Base-by-base conservation (phyloP, 2,113 vertebrate species). In the Cairina moschata region DNA sequence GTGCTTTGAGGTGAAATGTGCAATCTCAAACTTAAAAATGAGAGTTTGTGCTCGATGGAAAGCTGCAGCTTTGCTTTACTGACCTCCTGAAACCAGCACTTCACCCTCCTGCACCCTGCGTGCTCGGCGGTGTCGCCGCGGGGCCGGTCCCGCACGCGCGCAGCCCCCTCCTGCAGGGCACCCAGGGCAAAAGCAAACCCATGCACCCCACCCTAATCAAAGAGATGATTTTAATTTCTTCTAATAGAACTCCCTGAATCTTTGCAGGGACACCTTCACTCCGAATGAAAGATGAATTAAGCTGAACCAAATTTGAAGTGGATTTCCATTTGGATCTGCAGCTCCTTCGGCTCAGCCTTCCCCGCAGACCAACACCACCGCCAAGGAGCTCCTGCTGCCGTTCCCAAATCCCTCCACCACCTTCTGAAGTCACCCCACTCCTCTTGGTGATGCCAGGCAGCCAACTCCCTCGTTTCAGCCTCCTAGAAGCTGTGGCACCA, bases 71-170 rank as follows among this genome's bases (percentile, higher is more conserved):
- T 13, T 25, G 29, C 46, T 32, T 28, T 2, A 11, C 6, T 0
- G 11, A 65, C 11, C 3, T 16, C 50, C 29, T 5, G 1, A 34
- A 86, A 38, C 3, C 48, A 12, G 48, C 0, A 0, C 6, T 60
- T 29, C 36, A 11, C 15, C 20, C 7, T 62, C 38, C 46, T 1
- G 5, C 42, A 34, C 4, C 4, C 14, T 6, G 22, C 2, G 25
- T 1, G 52, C 55, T 21, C 14, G 16, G 29, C n/a, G 0, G 0
- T 0, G 17, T 1, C 10, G 38, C 6, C 0, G 18, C 0, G 46
- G 50, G 50, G 50, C 50, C 12, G 6, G 48, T 48, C 48, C 22
- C 50, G 11, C 50, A 13, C 50, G 12, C 23, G 7, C 50, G 23
- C 50, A 25, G 23, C 44, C 1, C 8, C 69, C 83, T 48, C 20